Evolutionary conservation across 2,888 invertebrate species (phyloP).

Genomic region (Lasioglossum marginatum): DNA sequence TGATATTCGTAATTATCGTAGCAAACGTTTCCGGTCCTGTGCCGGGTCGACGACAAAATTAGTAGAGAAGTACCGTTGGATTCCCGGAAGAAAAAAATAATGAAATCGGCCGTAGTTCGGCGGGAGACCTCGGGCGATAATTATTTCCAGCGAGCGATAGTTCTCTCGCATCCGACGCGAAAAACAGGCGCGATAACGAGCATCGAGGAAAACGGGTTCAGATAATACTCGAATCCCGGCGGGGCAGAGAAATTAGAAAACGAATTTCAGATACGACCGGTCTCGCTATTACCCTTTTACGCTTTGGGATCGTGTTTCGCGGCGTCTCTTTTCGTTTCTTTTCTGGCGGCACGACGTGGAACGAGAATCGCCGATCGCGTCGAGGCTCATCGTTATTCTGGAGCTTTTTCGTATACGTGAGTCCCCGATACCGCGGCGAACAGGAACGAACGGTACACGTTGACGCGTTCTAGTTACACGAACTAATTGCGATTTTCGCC

Average conservation of each 20-base stretch:
- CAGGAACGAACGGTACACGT: constrained; percentile 73
- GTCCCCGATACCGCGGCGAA: constrained; percentile 69
- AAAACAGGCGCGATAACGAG: background rate
- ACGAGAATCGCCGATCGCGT: constrained; percentile 11
- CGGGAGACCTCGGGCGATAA: background rate
- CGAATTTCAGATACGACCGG: background rate
- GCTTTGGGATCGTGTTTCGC: background rate
- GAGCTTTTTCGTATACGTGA: constrained; percentile 71
- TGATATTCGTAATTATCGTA: background rate
- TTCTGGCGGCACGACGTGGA: background rate
- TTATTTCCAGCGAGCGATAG: background rate
- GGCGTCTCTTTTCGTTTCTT: background rate
- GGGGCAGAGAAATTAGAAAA: background rate
- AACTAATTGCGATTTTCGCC: constrained; percentile 49
- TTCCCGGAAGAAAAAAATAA: background rate
- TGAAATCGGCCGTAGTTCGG: background rate
- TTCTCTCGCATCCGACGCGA: background rate
- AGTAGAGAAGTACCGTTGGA: background rate
- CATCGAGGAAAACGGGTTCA: background rate
- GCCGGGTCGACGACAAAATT: background rate
- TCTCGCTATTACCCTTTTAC: background rate
- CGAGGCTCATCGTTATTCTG: constrained; percentile 67
- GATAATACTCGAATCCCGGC: constrained; percentile 3
- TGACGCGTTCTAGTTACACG: constrained; percentile 53
- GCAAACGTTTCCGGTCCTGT: background rate